Conservation (phyloP, 1,140 invertebrate species). For the Cephus cinctus region DNA sequence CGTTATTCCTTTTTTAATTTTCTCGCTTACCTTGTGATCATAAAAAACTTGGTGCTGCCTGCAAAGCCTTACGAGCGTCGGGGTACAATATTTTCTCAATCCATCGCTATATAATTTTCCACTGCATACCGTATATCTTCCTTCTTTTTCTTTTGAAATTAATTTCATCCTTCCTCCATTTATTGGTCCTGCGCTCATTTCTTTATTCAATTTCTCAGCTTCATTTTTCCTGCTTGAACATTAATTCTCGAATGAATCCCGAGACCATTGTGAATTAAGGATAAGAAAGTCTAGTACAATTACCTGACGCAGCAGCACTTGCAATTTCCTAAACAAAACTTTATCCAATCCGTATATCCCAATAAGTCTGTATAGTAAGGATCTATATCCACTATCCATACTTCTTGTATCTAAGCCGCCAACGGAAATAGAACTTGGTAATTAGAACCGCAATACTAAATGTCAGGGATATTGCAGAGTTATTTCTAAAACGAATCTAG, state of each 20-base stretch:
- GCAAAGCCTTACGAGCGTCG: constrained; percentile 13
- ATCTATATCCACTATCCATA: constrained; percentile 27
- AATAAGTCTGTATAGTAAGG: constrained; percentile 27
- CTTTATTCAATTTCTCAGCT: constrained; percentile 1
- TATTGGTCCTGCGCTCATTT: not conserved
- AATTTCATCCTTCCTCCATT: not conserved
- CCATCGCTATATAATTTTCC: constrained; percentile 25
- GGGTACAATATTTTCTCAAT: constrained; percentile 1
- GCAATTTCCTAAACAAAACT: constrained; percentile 19
- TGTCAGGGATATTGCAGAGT: not conserved
- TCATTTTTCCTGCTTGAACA: not conserved
- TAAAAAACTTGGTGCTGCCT: constrained; percentile 18
- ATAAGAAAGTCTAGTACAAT: not conserved
- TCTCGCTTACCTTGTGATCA: constrained; percentile 19
- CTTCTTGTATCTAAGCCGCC: constrained; percentile 14
- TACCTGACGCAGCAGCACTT: constrained; percentile 5
- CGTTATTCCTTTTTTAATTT: too few species aligned
- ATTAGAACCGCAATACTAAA: not conserved
- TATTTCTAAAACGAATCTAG: too few species aligned
- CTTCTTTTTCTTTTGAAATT: not conserved
- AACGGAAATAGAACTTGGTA: not conserved
- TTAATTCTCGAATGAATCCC: not conserved
- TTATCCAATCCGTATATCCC: constrained; percentile 28
- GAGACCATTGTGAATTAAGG: too few species aligned
- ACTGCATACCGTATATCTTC: constrained; percentile 21